Conservation (phyloP, 2,888 invertebrate species). For the Cantharis lateralis region DNA sequence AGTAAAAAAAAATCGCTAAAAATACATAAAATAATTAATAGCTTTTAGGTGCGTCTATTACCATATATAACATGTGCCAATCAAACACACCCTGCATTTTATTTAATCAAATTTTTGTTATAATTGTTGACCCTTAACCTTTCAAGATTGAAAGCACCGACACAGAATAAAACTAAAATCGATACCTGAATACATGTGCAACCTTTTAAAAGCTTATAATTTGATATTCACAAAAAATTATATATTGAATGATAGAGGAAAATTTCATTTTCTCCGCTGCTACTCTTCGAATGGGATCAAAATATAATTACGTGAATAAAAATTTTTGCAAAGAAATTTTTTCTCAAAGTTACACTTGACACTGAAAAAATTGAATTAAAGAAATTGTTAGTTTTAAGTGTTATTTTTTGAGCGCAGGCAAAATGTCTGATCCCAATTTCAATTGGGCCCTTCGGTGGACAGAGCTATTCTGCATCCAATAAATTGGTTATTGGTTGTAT, state of each 20-base stretch:
- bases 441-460: background rate
- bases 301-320: background rate
- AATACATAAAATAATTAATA: constrained; percentile 6
- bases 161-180: background rate
- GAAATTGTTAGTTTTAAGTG: background rate
- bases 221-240: background rate
- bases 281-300: background rate
- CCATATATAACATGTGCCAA: constrained; percentile 7
- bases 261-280: background rate
- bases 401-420: too few relatives aligned
- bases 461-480: too few relatives aligned
- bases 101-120: background rate
- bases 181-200: background rate
- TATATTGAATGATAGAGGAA: background rate
- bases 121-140: constrained; percentile 11
- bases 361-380: too few relatives aligned
- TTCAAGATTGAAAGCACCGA: background rate
- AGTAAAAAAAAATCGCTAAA: background rate
- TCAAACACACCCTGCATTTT: background rate
- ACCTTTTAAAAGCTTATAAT: background rate
- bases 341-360: too few relatives aligned
- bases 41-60: background rate
- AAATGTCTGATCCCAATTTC: too few relatives aligned
- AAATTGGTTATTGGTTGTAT: too few relatives aligned
- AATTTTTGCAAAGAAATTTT: background rate